Evolutionary conservation across 2,113 vertebrate genomes (phyloP).

Genomic region (Phainopepla nitens): DNA sequence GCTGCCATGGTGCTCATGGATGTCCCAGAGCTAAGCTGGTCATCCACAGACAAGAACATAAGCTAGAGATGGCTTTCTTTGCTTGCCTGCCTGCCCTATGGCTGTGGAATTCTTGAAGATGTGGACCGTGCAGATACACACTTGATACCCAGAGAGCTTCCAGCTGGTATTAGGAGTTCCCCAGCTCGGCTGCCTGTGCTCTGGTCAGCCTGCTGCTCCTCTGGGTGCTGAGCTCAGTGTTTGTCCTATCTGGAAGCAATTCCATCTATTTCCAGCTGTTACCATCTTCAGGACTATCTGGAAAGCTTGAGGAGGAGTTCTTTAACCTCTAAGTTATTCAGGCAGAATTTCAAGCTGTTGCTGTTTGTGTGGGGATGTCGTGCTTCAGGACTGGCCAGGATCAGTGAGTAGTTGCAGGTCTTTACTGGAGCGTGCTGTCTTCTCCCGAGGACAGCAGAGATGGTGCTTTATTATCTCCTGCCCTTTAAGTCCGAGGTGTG

Average conservation of each 20-base stretch:
- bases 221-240: not conserved
- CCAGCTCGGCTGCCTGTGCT: not conserved
- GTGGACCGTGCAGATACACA: not conserved
- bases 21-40: not conserved
- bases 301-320: not conserved
- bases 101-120: not conserved
- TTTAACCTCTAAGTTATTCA: not conserved
- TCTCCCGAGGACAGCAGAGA: not conserved
- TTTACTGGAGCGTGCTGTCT: not conserved
- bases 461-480: not conserved
- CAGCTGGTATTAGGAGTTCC: not conserved
- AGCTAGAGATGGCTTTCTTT: not conserved
- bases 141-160: not conserved
- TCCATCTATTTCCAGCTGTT: not conserved
- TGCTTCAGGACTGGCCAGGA: not conserved
- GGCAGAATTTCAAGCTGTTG: not conserved
- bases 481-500: not conserved
- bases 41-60: not conserved
- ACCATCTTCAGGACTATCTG: not conserved
- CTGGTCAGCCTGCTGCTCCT: not conserved
- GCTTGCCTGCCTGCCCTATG: not conserved
- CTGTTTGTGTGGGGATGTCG: not conserved
- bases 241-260: not conserved
- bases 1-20: not conserved
- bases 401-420: not conserved